phyloP scores from a whole-genome alignment of 1,140 invertebrate species.

The Drosophila pallidifrons region DNA sequence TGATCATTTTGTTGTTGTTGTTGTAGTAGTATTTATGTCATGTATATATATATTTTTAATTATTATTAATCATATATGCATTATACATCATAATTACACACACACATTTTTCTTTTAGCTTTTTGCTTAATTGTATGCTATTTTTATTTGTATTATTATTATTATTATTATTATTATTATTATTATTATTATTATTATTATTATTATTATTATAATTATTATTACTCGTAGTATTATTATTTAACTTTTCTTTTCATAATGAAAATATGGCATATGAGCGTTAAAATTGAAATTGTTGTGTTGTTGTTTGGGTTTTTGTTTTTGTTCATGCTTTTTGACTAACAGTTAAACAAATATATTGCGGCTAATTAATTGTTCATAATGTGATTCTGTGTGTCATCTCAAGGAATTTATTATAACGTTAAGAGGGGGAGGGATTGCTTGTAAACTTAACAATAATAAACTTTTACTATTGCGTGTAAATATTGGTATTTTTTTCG shows the following conservation, averaged over 20 bases:
- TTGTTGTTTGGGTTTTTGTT: constrained; percentile 21
- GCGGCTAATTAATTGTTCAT: constrained; percentile 55
- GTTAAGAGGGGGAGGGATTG: constrained; percentile 11
- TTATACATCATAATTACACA: constrained; percentile 72
- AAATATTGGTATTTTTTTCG: constrained; percentile 32
- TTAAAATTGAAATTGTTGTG: constrained; percentile 33
- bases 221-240: constrained; percentile 22
- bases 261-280: constrained; percentile 80
- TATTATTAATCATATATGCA: constrained; percentile 75
- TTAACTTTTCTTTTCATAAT: constrained; percentile 73
- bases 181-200: constrained; percentile 17
- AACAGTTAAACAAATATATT: constrained; percentile 79
- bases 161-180: constrained; percentile 62
- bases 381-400: constrained; percentile 13
- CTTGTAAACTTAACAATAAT: constrained; percentile 76
- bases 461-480: constrained; percentile 74
- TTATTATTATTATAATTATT: constrained; percentile 54
- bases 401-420: constrained; percentile 26
- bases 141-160: constrained; percentile 68
- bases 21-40: constrained; percentile 54
- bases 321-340: constrained; percentile 54
- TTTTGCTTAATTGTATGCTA: constrained; percentile 70
- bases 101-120: constrained; percentile 71
- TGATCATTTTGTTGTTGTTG: constrained; percentile 19
- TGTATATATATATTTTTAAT: constrained; percentile 34